phyloP scores from a whole-genome alignment of 2,797 vertebrate species.

The Morus bassanus region DNA sequence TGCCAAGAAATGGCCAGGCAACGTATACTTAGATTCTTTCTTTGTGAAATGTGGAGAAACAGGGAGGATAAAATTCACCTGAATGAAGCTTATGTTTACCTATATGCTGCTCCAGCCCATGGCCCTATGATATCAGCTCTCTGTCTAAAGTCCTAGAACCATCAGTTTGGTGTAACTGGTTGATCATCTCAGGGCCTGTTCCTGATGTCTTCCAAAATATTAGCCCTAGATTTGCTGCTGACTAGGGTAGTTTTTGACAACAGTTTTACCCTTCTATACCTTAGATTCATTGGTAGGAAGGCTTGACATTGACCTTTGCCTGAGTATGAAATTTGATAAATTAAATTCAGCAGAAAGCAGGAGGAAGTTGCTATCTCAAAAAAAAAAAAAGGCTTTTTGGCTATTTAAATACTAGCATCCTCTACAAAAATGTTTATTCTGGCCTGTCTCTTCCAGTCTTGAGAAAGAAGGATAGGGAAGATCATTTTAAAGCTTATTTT shows the following conservation, averaged over 20 bases:
- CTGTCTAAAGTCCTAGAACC: not conserved
- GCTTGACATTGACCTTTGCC: not conserved
- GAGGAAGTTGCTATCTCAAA: not conserved
- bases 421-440: not conserved
- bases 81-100: not conserved
- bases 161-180: not conserved
- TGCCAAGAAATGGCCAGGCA: not conserved
- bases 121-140: rapidly evolving
- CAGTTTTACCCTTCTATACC: not conserved
- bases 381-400: rapidly evolving
- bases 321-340: not conserved
- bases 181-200: not conserved
- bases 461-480: not conserved
- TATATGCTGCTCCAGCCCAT: not conserved
- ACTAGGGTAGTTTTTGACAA: not conserved
- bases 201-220: not conserved
- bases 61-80: not conserved
- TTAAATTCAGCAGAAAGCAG: not conserved
- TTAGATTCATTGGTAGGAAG: not conserved
- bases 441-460: not conserved
- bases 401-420: not conserved
- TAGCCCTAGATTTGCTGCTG: not conserved
- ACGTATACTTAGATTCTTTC: not conserved
- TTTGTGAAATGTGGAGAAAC: not conserved
- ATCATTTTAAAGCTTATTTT: not conserved